These are phyloP conservation scores for Caradrina kadenii DNA, from an alignment of 2,888 invertebrate species.

Conservation along the genomic window DNA sequence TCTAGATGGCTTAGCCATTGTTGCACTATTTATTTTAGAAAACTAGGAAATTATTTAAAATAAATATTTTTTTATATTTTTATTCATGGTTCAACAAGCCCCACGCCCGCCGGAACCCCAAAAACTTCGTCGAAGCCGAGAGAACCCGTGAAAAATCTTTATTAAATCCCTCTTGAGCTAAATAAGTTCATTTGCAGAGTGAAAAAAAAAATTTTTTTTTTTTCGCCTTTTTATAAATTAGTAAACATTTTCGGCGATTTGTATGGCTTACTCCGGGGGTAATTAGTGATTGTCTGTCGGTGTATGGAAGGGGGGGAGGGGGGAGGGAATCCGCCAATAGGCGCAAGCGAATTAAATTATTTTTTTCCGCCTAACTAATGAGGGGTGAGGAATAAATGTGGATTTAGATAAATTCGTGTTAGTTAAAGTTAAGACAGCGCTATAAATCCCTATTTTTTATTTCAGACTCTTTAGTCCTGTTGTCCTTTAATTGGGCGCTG, in stretches of 20 bases:
- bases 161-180: slow-evolving; percentile 88
- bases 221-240: slow-evolving; percentile 83
- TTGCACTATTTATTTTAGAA: no score
- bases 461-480: slow-evolving; percentile 37
- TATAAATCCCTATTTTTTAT: slow-evolving; percentile 65
- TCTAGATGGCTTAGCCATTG: no score
- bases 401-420: slow-evolving; percentile 76
- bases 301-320: slow-evolving; percentile 63
- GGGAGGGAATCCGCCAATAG: no score
- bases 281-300: slow-evolving; percentile 87
- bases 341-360: slow-evolving; percentile 77
- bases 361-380: slow-evolving; percentile 83
- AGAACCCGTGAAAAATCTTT: slow-evolving; percentile 88
- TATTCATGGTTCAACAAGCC: not conserved
- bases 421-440: slow-evolving; percentile 66
- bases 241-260: slow-evolving; percentile 90
- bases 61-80: no score
- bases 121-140: slow-evolving; percentile 84
- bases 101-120: slow-evolving; percentile 60
- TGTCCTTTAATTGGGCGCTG: slow-evolving; percentile 56
- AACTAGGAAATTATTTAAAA: no score
- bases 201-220: slow-evolving; percentile 71
- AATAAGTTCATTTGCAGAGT: slow-evolving; percentile 89
- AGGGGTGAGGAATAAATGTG: slow-evolving; percentile 78
- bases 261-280: slow-evolving; percentile 86